Conservation (phyloP, 2,888 invertebrate genomes). For the Monopis laevigella region DNA sequence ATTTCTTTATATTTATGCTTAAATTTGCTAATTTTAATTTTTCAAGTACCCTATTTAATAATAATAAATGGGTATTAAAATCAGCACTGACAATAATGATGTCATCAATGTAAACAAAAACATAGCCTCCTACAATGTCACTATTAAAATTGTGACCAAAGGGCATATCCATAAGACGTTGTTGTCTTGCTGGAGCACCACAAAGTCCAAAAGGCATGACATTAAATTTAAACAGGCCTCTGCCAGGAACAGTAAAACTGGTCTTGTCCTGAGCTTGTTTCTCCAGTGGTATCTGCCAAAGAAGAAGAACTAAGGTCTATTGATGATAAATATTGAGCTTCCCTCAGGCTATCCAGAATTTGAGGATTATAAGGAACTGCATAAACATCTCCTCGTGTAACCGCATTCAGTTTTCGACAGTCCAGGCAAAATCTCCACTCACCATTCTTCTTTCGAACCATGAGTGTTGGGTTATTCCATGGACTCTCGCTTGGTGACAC, state of each 20-base stretch:
- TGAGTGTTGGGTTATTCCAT: constrained; percentile 23
- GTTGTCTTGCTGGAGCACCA: constrained; percentile 16
- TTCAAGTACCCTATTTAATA: not conserved
- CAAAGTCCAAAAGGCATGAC: no score
- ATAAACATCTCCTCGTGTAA: constrained; percentile 14
- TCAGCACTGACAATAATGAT: constrained; percentile 17
- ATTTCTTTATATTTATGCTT: constrained; percentile 25
- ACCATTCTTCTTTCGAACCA: constrained; percentile 21
- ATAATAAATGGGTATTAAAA: constrained; percentile 18
- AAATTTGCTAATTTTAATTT: constrained; percentile 6
- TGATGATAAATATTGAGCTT: constrained; percentile 15
- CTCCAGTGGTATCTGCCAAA: constrained; percentile 7
- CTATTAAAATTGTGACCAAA: constrained; percentile 18
- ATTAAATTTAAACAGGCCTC: constrained; percentile 15
- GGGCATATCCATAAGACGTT: constrained; percentile 19
- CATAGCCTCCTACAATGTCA: constrained; percentile 15
- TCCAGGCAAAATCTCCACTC: constrained; percentile 20
- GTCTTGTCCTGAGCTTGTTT: constrained; percentile 4
- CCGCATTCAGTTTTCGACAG: constrained; percentile 15
- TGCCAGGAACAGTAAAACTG: constrained; percentile 11
- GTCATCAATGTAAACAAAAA: constrained; percentile 22
- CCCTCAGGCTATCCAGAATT: constrained; percentile 2
- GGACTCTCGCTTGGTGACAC: constrained; percentile 22
- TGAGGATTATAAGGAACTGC: constrained; percentile 15
- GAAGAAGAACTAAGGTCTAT: constrained; percentile 14